Evolutionary conservation across 2,113 vertebrate species (phyloP).

Genomic region (Lathamus discolor): DNA sequence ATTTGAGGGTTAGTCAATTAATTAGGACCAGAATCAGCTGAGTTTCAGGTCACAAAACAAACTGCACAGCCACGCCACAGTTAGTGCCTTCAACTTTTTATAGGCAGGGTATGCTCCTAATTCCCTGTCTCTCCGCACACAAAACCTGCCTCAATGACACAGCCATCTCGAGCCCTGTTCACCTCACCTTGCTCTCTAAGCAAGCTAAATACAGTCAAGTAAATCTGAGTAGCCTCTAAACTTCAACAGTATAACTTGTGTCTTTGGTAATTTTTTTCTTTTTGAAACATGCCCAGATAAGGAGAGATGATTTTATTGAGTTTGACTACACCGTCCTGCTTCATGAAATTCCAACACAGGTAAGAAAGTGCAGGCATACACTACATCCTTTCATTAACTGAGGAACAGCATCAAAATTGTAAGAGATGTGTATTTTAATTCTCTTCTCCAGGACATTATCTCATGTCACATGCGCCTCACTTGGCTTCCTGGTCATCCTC

Average conservation of each 20-base stretch:
- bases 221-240: not conserved
- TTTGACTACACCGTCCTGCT: conserved; percentile 72
- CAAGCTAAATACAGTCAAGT: not conserved
- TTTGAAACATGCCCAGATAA: conserved; percentile 48
- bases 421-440: not conserved
- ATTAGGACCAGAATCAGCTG: not conserved
- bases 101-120: not conserved
- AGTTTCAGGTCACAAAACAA: not conserved
- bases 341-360: conserved; percentile 73
- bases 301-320: conserved; percentile 34
- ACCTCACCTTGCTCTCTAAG: not conserved
- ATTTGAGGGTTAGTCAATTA: not conserved
- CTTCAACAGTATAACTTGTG: not conserved
- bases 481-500: conserved; percentile 61
- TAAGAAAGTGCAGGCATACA: not conserved
- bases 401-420: not conserved
- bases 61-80: not conserved
- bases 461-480: conserved; percentile 68
- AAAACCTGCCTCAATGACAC: not conserved
- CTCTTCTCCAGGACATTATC: conserved; percentile 66
- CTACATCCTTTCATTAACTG: not conserved
- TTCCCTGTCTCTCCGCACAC: not conserved
- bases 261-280: not conserved
- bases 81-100: not conserved
- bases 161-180: not conserved